Base-by-base conservation (phyloP, 2,888 invertebrate genomes). In the Drosophila atripex region DNA sequence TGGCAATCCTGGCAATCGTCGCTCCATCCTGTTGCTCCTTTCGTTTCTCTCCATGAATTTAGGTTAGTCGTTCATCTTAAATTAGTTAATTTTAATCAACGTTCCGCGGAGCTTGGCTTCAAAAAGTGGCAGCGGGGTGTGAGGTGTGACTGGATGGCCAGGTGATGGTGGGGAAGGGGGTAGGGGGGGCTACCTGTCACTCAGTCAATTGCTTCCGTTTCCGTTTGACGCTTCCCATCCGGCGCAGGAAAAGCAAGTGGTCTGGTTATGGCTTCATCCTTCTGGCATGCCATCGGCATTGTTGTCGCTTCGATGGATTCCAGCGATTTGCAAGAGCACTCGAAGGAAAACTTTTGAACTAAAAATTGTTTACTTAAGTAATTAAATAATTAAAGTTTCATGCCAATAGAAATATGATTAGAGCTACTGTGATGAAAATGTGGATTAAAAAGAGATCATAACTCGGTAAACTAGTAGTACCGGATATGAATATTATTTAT, bases 171-270 rank as follows among this genome's bases (percentile, higher is more conserved):
- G n/a, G n/a, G n/a, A n/a, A n/a, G n/a, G 28, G 28, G 28, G 28
- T 28, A 8, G n/a, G 45, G 21, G 18, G 2, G 14, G 7, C 9
- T 12, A 51, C 66, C 52, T 66, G 63, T 66, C 63, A 65, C 63
- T 47, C 76, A 78, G 70, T 79, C 66, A 73, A 78, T 76, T 76
- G 56, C 70, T 73, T 82, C 82, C 82, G 73, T 41, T 78, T 78
- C 73, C 76, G 80, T 63, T 75, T 64, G 47, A 60, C 39, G 50
- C 52, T 35, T 43, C 72, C 49, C 47, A 51, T 51, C 69, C 52
- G 61, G 32, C 41, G 61, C 47, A 60, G 56, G 74, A 63, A 66
- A 53, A 52, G 63, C 63, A 65, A 52, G 41, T 41, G 39, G 39
- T 41, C 39, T 41, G 39, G 39, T 41, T 49, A 56, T 68, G 56